Evolutionary conservation across 2,113 vertebrate genomes (phyloP), one percentile per base, ranked within the genome.

Genomic region (Leucoraja erinaceus): DNA sequence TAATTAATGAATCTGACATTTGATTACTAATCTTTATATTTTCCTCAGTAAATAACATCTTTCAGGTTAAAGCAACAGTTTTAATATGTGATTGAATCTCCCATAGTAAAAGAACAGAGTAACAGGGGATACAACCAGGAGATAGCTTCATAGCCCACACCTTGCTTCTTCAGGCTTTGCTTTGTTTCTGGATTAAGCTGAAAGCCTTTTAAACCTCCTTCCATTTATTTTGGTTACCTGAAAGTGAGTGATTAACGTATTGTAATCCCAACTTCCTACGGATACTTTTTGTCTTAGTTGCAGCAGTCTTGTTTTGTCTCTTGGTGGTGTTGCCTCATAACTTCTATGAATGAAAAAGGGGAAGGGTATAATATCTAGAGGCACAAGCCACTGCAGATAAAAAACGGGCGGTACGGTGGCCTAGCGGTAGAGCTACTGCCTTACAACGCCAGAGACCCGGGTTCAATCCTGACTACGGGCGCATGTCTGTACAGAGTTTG

Each of bases 171-270:
- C 33, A 25, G 33, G 66, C 31, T 54, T 91, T 72, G 18, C 38
- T 91, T 91, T 91, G 68, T 91, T 72, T 47, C 88, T 72, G 66
- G 66, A 91, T 91, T 33, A 72, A 70, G 31, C 33, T 47, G 9
- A 72, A 91, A 91, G 88, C 66, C 31, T 1, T 70, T 74, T 91
- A 91, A 91, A 91, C 72, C 68, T 68, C 68, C 28, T 91, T 74
- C 33, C 90, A 91, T 91, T 72, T 91, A 33, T 54, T 54, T 38
- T 91, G 31, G 66, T 70, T 70, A 33, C 31, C 88, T 91, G 10
- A 91, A 91, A 72, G 68, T 31, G 70, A 38, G 68, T 74, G 63
- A 91, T 91, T 91, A 91, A 72, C 66, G 68, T 74, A 91, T 91
- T 91, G 18, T 54, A 22, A 72, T 72, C 33, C 33, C 38, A 72